These are phyloP conservation scores for Hyaena hyaena DNA, from an alignment of 2,113 vertebrate genomes.

Conservation along the genomic window DNA sequence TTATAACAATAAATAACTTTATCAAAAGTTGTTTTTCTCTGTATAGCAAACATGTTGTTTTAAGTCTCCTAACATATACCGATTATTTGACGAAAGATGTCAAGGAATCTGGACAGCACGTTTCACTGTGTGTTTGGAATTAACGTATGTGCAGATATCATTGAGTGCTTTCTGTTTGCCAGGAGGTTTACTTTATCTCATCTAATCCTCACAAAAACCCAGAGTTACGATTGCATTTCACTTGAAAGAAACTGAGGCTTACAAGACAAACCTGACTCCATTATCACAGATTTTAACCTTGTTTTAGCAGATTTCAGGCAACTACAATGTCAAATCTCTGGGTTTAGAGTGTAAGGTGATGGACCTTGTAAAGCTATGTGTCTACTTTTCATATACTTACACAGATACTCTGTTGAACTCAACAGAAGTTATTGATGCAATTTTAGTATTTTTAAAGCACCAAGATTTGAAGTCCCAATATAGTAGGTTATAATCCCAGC, in stretches of 20 bases:
- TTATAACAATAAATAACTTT: neutral
- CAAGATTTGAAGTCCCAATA: neutral
- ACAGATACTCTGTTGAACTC: neutral
- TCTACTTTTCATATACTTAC: neutral
- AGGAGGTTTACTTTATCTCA: neutral
- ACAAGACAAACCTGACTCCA: neutral
- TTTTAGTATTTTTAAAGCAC: slow-evolving; percentile 19
- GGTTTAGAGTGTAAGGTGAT: neutral
- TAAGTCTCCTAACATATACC: neutral
- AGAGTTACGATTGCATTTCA: neutral
- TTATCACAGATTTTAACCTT: neutral
- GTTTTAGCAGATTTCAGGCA: neutral
- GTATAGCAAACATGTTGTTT: neutral
- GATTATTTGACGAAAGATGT: neutral
- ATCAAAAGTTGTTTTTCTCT: neutral
- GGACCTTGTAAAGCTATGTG: neutral
- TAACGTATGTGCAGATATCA: neutral
- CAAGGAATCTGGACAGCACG: neutral
- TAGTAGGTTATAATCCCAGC: neutral
- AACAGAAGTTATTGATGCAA: neutral
- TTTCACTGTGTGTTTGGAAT: neutral
- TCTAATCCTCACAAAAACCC: neutral
- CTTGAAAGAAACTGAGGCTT: neutral
- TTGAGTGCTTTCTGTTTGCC: neutral
- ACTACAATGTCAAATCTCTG: neutral